Percentiles rank a stretch among this genome's conserved stretches.
Conservation (phyloP, 2,797 vertebrate species). For the Erethizon dorsatum region DNA sequence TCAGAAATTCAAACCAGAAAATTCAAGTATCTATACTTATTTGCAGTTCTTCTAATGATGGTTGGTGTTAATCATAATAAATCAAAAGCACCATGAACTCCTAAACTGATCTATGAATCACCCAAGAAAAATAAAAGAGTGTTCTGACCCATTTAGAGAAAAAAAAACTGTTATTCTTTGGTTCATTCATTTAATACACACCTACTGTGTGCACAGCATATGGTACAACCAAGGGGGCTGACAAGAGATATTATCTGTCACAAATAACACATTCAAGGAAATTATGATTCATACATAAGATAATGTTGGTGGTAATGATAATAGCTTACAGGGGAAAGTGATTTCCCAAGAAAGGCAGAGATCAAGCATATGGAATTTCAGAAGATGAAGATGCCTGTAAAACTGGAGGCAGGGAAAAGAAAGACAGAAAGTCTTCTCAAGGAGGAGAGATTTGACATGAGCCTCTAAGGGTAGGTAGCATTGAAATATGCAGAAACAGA, state of each 20-base stretch:
- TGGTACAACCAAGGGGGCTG: not conserved
- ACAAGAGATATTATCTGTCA: not conserved
- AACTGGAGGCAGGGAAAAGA: not conserved
- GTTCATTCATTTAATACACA: slow-evolving; percentile 9
- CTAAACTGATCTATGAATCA: slow-evolving; percentile 48
- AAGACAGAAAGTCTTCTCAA: not conserved
- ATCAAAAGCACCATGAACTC: slow-evolving; percentile 62
- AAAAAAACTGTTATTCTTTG: not conserved
- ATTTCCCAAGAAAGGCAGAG: slow-evolving; percentile 12
- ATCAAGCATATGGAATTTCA: slow-evolving; percentile 30
- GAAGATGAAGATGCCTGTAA: not conserved
- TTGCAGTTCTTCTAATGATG: slow-evolving; percentile 56
- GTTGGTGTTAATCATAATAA: slow-evolving; percentile 66
- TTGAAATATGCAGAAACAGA: not conserved
- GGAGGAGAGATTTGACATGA: not conserved
- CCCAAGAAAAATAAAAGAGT: slow-evolving; percentile 39
- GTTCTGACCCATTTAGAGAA: slow-evolving; percentile 58
- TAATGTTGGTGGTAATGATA: not conserved
- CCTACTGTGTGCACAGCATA: slow-evolving; percentile 61
- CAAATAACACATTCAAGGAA: not conserved
- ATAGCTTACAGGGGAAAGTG: not conserved
- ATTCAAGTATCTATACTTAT: slow-evolving; percentile 55
- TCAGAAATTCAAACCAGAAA: slow-evolving; percentile 63
- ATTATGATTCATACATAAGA: not conserved
- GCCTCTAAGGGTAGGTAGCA: not conserved